Conservation (phyloP, 2,113 vertebrate genomes). For the Leptocoma aspasia region DNA sequence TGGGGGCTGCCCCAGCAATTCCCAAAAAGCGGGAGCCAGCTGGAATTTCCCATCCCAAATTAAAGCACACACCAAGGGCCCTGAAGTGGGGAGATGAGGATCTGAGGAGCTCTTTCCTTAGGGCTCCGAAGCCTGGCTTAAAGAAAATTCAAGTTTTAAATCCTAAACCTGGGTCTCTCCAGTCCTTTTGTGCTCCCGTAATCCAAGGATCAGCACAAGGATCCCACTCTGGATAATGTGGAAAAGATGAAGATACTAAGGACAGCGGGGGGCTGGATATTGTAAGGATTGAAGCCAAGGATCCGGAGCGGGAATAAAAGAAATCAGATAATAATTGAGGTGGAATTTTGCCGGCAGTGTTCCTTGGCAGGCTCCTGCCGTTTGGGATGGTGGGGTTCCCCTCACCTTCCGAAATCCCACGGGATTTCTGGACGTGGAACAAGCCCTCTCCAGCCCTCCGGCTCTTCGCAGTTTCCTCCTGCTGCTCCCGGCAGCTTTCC, state of each 20-base stretch:
- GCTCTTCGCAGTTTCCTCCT: neutral
- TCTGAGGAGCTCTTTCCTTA: neutral
- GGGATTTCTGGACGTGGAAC: neutral
- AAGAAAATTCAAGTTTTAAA: neutral
- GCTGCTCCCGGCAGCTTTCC: neutral
- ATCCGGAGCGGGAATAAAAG: neutral
- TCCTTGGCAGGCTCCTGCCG: neutral
- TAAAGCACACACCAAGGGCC: accelerated
- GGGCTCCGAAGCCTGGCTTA: neutral
- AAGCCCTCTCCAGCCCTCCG: neutral
- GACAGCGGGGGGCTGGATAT: neutral
- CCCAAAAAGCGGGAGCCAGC: neutral
- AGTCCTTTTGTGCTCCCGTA: accelerated
- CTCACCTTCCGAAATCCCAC: neutral
- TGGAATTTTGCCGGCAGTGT: neutral
- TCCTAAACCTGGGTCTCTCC: neutral
- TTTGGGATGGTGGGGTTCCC: neutral
- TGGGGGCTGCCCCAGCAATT: neutral
- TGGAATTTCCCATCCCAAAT: neutral
- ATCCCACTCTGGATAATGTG: neutral
- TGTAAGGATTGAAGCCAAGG: neutral
- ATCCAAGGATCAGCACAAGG: neutral
- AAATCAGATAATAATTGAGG: neutral
- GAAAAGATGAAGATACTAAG: neutral
- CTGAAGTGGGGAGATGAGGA: accelerated